Conservation (phyloP, 2,113 vertebrate genomes). For the Labrus mixtus region DNA sequence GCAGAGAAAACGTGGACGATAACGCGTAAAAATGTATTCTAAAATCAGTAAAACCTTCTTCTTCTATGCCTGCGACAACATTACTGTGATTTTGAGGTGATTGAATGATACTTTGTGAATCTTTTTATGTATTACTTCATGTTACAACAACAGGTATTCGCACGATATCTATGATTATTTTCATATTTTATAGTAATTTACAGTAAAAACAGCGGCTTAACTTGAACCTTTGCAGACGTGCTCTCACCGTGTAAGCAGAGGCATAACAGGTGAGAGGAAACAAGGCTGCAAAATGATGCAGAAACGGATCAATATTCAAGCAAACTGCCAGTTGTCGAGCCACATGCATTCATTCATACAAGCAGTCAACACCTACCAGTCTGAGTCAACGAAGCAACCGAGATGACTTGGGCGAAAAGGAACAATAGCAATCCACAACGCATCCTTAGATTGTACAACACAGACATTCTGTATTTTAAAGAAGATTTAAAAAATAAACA, state of each 20-base stretch:
- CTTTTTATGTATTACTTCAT: background rate
- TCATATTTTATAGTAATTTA: background rate
- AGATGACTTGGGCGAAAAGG: slow-evolving; percentile 64
- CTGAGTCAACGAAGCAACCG: slow-evolving; percentile 64
- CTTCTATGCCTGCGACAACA: background rate
- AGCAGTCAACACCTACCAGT: slow-evolving; percentile 70
- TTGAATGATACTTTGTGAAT: background rate
- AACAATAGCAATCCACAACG: slow-evolving; percentile 75
- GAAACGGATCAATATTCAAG: slow-evolving; percentile 40
- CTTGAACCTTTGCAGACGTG: slow-evolving; percentile 1
- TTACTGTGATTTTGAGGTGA: background rate
- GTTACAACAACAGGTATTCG: background rate
- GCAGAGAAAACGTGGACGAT: background rate
- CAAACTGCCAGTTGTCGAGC: slow-evolving; percentile 39
- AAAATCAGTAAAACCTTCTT: background rate
- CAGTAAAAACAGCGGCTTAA: background rate
- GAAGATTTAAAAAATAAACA: background rate
- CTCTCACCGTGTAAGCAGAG: slow-evolving; percentile 6
- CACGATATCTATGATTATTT: background rate
- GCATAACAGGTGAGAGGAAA: slow-evolving; percentile 72
- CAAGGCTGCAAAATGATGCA: slow-evolving; percentile 49
- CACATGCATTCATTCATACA: slow-evolving; percentile 26
- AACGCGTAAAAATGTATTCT: background rate
- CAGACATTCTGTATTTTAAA: slow-evolving; percentile 5
- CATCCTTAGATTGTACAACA: slow-evolving; percentile 63